These are phyloP conservation scores for Toxotes jaculatrix DNA, from an alignment of 2,113 vertebrate species.

Conservation along the genomic window DNA sequence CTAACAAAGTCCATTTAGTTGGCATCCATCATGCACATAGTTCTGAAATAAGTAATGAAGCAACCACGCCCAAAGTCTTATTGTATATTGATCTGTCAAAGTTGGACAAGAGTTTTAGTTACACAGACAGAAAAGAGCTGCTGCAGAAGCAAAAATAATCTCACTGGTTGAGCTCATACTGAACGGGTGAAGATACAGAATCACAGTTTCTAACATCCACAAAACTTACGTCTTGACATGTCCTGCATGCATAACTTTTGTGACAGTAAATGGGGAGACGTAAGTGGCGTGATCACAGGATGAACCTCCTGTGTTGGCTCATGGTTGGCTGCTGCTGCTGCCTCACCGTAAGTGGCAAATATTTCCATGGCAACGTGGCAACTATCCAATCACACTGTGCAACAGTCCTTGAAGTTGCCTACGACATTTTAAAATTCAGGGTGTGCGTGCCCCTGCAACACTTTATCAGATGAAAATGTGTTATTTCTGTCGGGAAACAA, in stretches of 20 bases:
- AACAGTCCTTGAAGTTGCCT: slow-evolving; percentile 13
- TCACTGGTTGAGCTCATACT: not conserved
- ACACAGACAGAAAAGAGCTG: slow-evolving; percentile 16
- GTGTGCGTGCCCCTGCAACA: not conserved
- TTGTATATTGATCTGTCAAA: slow-evolving; percentile 58
- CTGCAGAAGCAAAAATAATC: slow-evolving; percentile 7
- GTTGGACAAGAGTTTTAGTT: slow-evolving; percentile 13
- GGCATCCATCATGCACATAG: slow-evolving; percentile 23
- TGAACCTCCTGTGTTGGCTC: not conserved
- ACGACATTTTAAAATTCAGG: slow-evolving; percentile 10
- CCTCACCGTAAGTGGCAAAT: slow-evolving; percentile 26
- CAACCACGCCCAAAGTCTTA: slow-evolving; percentile 15
- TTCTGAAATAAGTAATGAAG: slow-evolving; percentile 38
- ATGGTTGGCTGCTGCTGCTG: not conserved
- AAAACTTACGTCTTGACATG: not conserved
- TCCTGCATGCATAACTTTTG: not conserved
- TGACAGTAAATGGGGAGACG: not conserved
- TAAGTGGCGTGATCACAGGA: not conserved
- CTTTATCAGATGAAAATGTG: slow-evolving; percentile 15
- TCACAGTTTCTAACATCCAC: not conserved
- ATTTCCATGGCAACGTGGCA: slow-evolving; percentile 44
- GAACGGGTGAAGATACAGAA: not conserved
- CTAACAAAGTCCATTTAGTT: slow-evolving; percentile 43
- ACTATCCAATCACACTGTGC: slow-evolving; percentile 22
- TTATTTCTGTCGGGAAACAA: slow-evolving; percentile 14